phyloP scores from a whole-genome alignment of 2,797 vertebrate genomes.

The Gymnodraco acuticeps region DNA sequence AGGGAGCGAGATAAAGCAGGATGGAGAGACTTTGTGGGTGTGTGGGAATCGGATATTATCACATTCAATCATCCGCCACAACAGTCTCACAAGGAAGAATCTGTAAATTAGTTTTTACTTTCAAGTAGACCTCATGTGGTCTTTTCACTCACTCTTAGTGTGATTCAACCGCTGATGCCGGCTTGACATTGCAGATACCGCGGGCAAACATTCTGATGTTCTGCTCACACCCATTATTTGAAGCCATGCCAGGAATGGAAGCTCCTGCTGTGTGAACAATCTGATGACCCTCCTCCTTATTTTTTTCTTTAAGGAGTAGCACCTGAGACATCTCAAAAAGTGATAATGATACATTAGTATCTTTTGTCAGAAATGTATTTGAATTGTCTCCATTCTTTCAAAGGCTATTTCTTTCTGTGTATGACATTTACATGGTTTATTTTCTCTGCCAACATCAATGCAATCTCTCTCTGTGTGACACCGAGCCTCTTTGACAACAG shows the following conservation, averaged over 20 bases:
- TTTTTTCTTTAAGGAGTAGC: neutral
- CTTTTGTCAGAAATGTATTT: neutral
- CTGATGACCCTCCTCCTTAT: constrained; percentile 27
- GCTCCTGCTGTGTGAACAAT: constrained; percentile 19
- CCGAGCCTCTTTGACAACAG: constrained; percentile 18
- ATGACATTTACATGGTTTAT: constrained; percentile 4
- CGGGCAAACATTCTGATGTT: constrained; percentile 18
- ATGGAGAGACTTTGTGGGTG: constrained; percentile 11
- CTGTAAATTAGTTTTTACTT: constrained; percentile 46
- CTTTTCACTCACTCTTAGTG: constrained; percentile 27
- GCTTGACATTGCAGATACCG: constrained; percentile 38
- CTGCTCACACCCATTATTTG: constrained; percentile 18
- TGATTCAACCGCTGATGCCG: constrained; percentile 27
- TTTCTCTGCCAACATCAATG: neutral
- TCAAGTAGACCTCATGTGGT: constrained; percentile 39
- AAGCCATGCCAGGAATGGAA: constrained; percentile 15
- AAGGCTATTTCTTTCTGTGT: constrained; percentile 7
- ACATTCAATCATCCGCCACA: constrained; percentile 16
- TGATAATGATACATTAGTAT: neutral
- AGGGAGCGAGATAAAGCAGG: constrained; percentile 51
- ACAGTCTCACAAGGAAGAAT: constrained; percentile 32
- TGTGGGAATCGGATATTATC: constrained; percentile 46
- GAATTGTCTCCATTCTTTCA: neutral
- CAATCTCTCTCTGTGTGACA: constrained; percentile 3
- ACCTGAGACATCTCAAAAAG: constrained; percentile 16